These are phyloP conservation scores for Haliclystus octoradiatus DNA, from an alignment of 30 jellyfish, hydroid and myxozoan genomes.

Conservation along the genomic window DNA sequence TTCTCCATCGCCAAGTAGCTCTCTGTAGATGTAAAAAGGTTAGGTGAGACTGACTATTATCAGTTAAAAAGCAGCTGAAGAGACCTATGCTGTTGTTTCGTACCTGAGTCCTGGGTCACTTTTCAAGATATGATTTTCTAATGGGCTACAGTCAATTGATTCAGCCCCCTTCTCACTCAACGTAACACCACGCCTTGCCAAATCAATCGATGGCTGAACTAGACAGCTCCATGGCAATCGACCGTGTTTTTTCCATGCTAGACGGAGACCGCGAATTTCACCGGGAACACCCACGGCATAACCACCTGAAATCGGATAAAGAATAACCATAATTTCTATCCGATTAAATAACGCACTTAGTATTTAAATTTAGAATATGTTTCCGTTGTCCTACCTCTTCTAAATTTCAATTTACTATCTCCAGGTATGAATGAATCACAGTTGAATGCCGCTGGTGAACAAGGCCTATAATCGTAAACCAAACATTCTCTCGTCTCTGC, in stretches of 20 bases:
- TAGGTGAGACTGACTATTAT: too few species aligned
- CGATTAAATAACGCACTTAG: too few species aligned
- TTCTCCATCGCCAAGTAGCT: too few species aligned
- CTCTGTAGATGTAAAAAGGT: too few species aligned
- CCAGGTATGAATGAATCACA: constrained; percentile 29
- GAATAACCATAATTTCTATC: too few species aligned
- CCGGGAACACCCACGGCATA: constrained; percentile 95
- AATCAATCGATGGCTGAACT: constrained; percentile 70
- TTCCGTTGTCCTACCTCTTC: too few species aligned
- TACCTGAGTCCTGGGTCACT: constrained; percentile 64
- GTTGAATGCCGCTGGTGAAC: constrained; percentile 69
- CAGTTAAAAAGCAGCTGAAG: too few species aligned
- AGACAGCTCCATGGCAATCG: constrained; percentile 69
- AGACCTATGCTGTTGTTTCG: too few species aligned
- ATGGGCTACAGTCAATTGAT: not conserved
- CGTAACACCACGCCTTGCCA: constrained; percentile 52
- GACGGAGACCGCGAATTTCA: constrained; percentile 63
- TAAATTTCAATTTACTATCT: not conserved
- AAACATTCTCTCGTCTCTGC: constrained; percentile 38
- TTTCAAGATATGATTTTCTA: not conserved
- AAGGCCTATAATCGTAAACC: constrained; percentile 74
- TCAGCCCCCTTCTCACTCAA: constrained; percentile 20
- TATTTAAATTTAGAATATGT: too few species aligned
- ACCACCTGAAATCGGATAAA: constrained; percentile 64
- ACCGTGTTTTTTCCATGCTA: constrained; percentile 59